Conservation (phyloP, 1,140 invertebrate genomes). For the Amphibalanus amphitrite region DNA sequence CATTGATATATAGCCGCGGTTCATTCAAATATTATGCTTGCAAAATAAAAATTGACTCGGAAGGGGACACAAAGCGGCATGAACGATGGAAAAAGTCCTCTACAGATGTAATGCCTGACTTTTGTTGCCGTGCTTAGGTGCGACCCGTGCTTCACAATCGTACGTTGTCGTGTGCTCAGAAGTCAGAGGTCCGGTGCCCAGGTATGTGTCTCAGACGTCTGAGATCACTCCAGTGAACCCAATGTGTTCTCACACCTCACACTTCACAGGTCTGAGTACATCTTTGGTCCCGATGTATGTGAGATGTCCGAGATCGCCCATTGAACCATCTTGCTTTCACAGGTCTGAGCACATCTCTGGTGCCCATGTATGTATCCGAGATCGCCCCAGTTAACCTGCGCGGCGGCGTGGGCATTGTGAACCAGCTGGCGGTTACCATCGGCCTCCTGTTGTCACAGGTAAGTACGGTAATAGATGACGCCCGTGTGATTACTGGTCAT, state of each 20-base stretch:
- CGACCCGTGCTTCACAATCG: conserved; percentile 91
- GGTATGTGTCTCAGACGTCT: conserved; percentile 1
- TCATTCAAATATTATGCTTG: too few relatives aligned
- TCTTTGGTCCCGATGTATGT: conserved; percentile 95
- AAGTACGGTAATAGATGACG: too few relatives aligned
- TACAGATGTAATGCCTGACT: too few relatives aligned
- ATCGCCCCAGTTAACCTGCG: conserved; percentile 85
- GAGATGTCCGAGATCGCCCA: too few relatives aligned
- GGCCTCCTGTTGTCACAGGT: conserved; percentile 64
- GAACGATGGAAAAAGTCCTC: too few relatives aligned
- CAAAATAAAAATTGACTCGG: conserved; percentile 58
- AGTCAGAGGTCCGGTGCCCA: neutral
- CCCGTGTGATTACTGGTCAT: too few relatives aligned
- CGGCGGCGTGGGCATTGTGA: conserved; percentile 79
- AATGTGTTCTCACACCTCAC: conserved; percentile 6
- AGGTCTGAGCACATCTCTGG: conserved; percentile 83
- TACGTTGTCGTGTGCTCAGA: conserved; percentile 48
- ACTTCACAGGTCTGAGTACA: conserved; percentile 58
- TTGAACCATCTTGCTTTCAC: too few relatives aligned
- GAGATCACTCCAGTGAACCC: conserved; percentile 5
- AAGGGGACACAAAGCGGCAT: conserved; percentile 92
- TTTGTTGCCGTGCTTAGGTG: conserved; percentile 89
- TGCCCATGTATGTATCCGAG: conserved; percentile 96
- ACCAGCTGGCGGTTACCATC: conserved; percentile 84
- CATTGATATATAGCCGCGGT: too few relatives aligned